phyloP scores from a whole-genome alignment of 2,797 vertebrate species.

The Enoplosus armatus region DNA sequence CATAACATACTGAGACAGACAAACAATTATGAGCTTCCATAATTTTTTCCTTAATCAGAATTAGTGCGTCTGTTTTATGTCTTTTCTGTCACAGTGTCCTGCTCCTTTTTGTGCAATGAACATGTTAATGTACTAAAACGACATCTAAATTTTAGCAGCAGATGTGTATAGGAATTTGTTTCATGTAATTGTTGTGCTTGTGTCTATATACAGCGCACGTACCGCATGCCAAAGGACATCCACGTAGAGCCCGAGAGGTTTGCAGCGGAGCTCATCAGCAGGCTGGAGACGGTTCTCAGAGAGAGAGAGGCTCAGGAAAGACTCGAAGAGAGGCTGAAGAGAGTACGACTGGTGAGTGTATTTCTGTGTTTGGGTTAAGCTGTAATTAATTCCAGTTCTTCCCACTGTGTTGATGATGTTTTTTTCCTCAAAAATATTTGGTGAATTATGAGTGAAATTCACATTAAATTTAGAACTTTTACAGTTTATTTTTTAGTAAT shows the following conservation, averaged over 20 bases:
- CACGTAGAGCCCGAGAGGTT: slow-evolving; percentile 96
- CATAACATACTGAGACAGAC: too few relatives aligned
- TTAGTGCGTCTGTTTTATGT: too few relatives aligned
- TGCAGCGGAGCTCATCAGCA: slow-evolving; percentile 94
- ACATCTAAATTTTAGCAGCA: not conserved
- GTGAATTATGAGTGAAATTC: not conserved
- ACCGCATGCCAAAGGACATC: slow-evolving; percentile 97
- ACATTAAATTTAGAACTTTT: not conserved
- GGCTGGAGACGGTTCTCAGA: slow-evolving; percentile 92
- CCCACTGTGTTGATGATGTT: not conserved
- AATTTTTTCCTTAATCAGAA: too few relatives aligned
- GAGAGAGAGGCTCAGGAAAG: slow-evolving; percentile 94
- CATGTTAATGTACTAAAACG: not conserved
- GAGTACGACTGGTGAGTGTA: slow-evolving; percentile 89
- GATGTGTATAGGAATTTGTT: not conserved
- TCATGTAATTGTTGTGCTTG: slow-evolving; percentile 16
- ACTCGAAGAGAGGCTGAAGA: slow-evolving; percentile 93
- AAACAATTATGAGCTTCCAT: too few relatives aligned
- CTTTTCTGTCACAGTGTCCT: too few relatives aligned
- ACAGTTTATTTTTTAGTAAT: not conserved
- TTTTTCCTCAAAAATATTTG: not conserved
- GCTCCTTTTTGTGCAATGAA: too few relatives aligned
- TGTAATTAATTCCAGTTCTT: not conserved
- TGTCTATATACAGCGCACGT: slow-evolving; percentile 86
- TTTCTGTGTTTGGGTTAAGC: not conserved